A percentile compares a stretch with the other conserved stretches of the same genome.
phyloP scores from a whole-genome alignment of 2,113 vertebrate species.

The Bothrops jararaca region DNA sequence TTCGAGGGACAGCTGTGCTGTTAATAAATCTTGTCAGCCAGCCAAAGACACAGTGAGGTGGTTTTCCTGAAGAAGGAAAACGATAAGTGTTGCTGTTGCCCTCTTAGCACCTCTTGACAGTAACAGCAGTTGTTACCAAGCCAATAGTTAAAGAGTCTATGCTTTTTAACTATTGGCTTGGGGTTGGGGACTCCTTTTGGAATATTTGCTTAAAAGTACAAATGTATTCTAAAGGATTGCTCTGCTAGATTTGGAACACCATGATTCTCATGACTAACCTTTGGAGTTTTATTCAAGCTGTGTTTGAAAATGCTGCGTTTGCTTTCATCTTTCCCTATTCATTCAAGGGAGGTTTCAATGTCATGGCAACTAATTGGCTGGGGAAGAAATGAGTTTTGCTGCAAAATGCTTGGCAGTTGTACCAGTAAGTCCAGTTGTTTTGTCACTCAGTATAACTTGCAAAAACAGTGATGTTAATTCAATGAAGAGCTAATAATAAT shows the following conservation, averaged over 20 bases:
- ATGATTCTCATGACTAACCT: background rate
- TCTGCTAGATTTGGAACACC: background rate
- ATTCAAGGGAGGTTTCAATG: background rate
- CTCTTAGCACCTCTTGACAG: constrained; percentile 48
- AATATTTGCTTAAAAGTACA: background rate
- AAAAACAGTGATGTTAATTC: background rate
- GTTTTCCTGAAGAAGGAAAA: constrained; percentile 48
- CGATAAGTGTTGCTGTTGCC: constrained; percentile 52
- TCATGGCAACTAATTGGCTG: background rate
- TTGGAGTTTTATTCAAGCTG: background rate
- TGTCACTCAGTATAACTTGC: background rate
- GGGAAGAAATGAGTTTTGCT: background rate
- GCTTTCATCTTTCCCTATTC: background rate
- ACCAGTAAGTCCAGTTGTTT: background rate
- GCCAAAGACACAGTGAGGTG: constrained; percentile 24
- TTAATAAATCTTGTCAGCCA: constrained; percentile 45
- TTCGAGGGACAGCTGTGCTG: constrained; percentile 16
- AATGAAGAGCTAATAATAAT: background rate
- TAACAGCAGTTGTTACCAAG: constrained; percentile 60
- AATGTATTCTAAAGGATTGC: constrained; percentile 29
- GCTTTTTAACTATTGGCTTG: too few relatives aligned
- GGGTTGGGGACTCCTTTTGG: background rate
- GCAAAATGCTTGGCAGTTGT: background rate
- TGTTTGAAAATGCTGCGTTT: background rate
- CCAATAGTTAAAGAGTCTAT: constrained; percentile 48